Evolutionary conservation across 2,113 vertebrate genomes (phyloP), one percentile per base, ranked within the genome.

Genomic region (Cottus gobio): DNA sequence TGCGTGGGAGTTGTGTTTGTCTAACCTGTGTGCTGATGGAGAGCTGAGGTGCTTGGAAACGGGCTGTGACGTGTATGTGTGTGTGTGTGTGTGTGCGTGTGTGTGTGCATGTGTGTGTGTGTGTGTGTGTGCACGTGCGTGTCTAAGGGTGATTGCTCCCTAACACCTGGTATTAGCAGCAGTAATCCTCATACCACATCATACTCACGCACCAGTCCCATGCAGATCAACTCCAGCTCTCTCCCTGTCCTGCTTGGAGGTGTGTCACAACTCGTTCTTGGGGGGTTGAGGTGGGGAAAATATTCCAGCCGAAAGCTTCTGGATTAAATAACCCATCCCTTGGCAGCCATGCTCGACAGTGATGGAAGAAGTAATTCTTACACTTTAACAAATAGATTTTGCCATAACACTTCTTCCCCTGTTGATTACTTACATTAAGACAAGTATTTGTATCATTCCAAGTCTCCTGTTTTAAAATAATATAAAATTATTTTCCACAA

Each of bases 121-220:
- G 79, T 64, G 82, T 77, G 71, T 77, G 42, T 73, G 57, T 73
- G 72, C 67, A 73, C 69, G 64, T 83, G 84, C 87, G 85, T 85
- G 87, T 83, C 80, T 83, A 54, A 75, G 85, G 74, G 80, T 84
- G 86, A 92, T 90, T 90, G 90, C 92, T 88, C 83, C 83, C 85
- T 89, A 93, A 93, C 91, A 93, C 91, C 92, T 93, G 92, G 91
- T 92, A 93, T 93, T 93, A 93, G 91, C 78, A 61, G 7, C 71
- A 84, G 90, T 93, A 93, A 93, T 93, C 92, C 92, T 85, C 79
- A 71, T 83, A 90, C 87, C 85, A 90, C 88, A 92, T 90, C 87
- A 84, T 90, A 91, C 92, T 92, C 91, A 92, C 90, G 92, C 91
- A 93, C 89, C 71, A 84, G 81, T 88, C 79, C 85, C 83, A 73